A percentile compares a stretch with the other conserved stretches of the same genome.
phyloP scores from a whole-genome alignment of 2,888 invertebrate genomes.

The Eupithecia exiguata region DNA sequence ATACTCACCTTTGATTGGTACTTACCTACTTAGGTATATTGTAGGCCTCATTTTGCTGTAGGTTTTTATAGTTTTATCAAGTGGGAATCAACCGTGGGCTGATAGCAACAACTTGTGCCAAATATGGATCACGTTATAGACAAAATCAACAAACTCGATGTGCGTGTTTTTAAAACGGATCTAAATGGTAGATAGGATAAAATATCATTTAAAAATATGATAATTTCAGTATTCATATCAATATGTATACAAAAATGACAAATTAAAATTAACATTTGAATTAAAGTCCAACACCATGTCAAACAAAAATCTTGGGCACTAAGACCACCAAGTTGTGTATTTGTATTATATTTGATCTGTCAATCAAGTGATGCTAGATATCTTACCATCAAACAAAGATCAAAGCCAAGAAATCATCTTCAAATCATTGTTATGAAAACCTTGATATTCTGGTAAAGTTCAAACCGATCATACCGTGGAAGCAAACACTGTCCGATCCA shows the following conservation, averaged over 20 bases:
- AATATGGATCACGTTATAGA: slow-evolving; percentile 51
- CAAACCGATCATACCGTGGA: slow-evolving; percentile 10
- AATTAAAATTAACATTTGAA: not conserved
- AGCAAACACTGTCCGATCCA: slow-evolving; percentile 5
- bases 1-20: not conserved
- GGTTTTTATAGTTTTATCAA: slow-evolving; percentile 7
- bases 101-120: slow-evolving; percentile 44
- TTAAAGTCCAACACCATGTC: not conserved
- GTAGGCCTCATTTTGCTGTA: not conserved
- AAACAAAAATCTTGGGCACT: no score
- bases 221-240: not conserved
- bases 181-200: slow-evolving; percentile 1
- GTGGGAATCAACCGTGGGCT: slow-evolving; percentile 46
- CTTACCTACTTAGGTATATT: not conserved
- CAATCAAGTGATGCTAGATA: not conserved
- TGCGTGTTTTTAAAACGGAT: slow-evolving; percentile 44
- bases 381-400: not conserved
- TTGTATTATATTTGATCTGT: not conserved
- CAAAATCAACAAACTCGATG: slow-evolving; percentile 41
- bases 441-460: slow-evolving; percentile 27
- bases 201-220: not conserved
- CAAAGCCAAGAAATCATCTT: not conserved
- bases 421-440: not conserved
- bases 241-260: not conserved
- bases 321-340: not conserved